Conservation (phyloP, 1,140 invertebrate genomes). For the Capitella teleta region DNA sequence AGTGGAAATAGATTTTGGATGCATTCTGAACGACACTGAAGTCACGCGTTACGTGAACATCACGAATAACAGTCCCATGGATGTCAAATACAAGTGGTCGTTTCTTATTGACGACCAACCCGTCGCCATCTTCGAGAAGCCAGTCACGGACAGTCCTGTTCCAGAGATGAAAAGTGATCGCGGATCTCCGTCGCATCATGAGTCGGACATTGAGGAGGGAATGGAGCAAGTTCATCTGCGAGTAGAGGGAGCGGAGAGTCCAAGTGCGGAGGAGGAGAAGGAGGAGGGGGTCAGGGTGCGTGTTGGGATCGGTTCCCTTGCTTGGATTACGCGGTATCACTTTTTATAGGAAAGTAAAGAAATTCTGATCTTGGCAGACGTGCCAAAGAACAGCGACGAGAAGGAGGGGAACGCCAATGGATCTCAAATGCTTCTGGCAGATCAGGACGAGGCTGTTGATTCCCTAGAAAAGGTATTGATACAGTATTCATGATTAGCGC, state of each 20-base stretch:
- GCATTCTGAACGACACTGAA: conserved; percentile 42
- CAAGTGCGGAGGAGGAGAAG: conserved; percentile 17
- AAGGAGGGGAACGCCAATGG: too few relatives aligned
- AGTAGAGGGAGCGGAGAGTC: conserved; percentile 17
- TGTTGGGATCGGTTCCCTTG: too few relatives aligned
- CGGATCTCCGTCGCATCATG: conserved; percentile 7
- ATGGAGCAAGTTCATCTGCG: conserved; percentile 12
- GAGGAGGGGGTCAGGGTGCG: conserved; percentile 14
- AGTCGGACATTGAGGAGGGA: conserved; percentile 18
- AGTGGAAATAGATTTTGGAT: conserved; percentile 37
- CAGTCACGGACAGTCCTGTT: conserved; percentile 13
- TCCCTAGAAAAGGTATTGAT: not conserved
- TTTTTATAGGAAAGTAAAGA: too few relatives aligned
- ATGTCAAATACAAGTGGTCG: conserved; percentile 32
- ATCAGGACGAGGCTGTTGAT: too few relatives aligned
- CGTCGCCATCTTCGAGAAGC: conserved; percentile 20
- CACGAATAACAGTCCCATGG: conserved; percentile 41
- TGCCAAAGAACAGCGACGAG: too few relatives aligned
- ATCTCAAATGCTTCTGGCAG: too few relatives aligned
- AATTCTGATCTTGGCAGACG: too few relatives aligned
- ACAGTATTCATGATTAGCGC: not conserved
- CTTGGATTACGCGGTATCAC: too few relatives aligned
- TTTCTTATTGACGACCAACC: conserved; percentile 35
- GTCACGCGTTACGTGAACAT: conserved; percentile 40
- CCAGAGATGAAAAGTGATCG: not conserved